These are phyloP conservation scores for Erebia palarica DNA, from an alignment of 2,888 invertebrate genomes.

Conservation along the genomic window DNA sequence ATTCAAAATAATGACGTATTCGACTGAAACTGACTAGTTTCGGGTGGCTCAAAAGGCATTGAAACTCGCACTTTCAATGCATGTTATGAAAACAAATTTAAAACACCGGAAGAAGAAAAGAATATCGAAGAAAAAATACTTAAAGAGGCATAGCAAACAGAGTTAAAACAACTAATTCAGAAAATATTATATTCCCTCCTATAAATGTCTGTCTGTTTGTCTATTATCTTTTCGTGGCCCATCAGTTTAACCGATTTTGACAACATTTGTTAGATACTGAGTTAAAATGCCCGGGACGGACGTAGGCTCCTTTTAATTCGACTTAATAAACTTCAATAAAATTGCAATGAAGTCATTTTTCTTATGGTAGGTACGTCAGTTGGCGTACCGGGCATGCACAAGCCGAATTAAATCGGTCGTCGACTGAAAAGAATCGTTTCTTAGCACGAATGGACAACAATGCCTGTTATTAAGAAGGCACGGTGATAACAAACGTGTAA, in stretches of 20 bases:
- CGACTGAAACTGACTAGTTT: no score
- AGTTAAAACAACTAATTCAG: no score
- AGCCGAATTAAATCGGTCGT: slow-evolving; percentile 77
- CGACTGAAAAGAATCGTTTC: slow-evolving; percentile 76
- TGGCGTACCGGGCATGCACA: slow-evolving; percentile 55
- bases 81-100: background rate
- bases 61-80: no score
- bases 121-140: no score
- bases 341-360: slow-evolving; percentile 63
- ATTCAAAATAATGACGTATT: no score
- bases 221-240: no score
- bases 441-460: slow-evolving; percentile 78
- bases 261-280: background rate
- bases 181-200: background rate
- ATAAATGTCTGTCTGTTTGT: background rate
- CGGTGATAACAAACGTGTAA: slow-evolving; percentile 77
- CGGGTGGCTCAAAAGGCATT: no score
- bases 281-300: background rate
- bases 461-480: slow-evolving; percentile 77
- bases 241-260: no score
- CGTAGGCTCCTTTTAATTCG: background rate
- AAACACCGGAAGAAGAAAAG: background rate
- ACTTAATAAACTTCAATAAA: slow-evolving; percentile 30
- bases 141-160: no score
- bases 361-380: slow-evolving; percentile 51